These are phyloP conservation scores for Diorhabda elongata DNA, from an alignment of 1,140 invertebrate species.

Conservation along the genomic window DNA sequence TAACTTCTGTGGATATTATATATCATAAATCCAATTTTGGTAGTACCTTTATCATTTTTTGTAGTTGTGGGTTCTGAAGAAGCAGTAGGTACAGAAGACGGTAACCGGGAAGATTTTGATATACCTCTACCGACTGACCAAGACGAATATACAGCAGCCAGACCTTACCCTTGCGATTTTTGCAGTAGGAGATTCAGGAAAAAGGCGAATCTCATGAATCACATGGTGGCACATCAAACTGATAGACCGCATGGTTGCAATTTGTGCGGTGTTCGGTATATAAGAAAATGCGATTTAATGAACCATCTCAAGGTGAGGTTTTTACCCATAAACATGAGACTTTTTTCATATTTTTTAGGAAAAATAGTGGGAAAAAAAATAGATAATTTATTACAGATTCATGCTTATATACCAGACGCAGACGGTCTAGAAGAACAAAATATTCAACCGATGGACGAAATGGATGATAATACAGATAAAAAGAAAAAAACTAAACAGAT, in stretches of 20 bases:
- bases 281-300: constrained; percentile 71
- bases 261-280: constrained; percentile 71
- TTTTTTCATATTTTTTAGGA: background rate
- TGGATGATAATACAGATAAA: constrained; percentile 25
- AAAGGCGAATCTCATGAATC: constrained; percentile 76
- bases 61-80: constrained; percentile 48
- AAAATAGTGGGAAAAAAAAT: too few relatives aligned
- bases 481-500: constrained; percentile 23
- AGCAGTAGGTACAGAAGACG: constrained; percentile 55
- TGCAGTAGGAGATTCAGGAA: constrained; percentile 77
- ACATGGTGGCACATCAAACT: constrained; percentile 78
- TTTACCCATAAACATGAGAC: background rate
- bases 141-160: constrained; percentile 72
- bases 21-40: too few relatives aligned
- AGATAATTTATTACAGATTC: constrained; percentile 55
- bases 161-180: constrained; percentile 82
- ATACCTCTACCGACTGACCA: constrained; percentile 75
- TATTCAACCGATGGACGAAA: constrained; percentile 31
- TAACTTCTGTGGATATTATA: too few relatives aligned
- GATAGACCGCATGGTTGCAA: constrained; percentile 73
- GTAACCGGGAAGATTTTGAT: constrained; percentile 64
- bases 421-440: constrained; percentile 42
- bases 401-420: constrained; percentile 63
- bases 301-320: constrained; percentile 58
- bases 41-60: background rate